Base-by-base conservation (phyloP, 2,113 vertebrate genomes). In the Cyanocitta stelleri region DNA sequence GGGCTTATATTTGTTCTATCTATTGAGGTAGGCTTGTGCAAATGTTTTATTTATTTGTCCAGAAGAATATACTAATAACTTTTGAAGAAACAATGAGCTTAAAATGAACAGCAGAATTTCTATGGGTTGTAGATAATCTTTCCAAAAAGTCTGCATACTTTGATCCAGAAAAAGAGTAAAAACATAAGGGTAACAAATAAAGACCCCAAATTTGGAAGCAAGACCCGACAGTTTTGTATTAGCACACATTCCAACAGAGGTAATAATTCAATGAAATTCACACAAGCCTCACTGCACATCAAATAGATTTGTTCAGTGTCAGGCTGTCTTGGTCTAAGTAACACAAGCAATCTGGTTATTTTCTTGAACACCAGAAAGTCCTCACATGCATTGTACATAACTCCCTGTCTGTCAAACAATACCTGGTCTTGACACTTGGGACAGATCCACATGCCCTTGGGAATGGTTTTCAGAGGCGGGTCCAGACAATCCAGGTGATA, bases 391-490 rank as follows among this genome's bases (percentile, higher is more conserved):
- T 11, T 49, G 20, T 43, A 39, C 33, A 3, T n/a, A 78, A 71
- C n/a, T 85, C n/a, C 63, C 51, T 4, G 3, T 56, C 54, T 89
- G 58, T 39, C 48, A 87, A 94, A 92, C 69, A 66, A 59, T 99
- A 99, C 99, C 99, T 99, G 99, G 98, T 99, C 99, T 98, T 99
- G 99, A 98, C 99, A 99, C 98, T 99, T 99, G 97, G 99, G 99
- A 98, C 99, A 99, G 98, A 99, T 99, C 99, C 99, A 99, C 99
- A 99, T 99, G 99, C 99, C 99, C 99, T 99, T 99, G 97, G 99
- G 99, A 98, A 99, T 99, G 95, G 98, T 98, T 99, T 99, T 99
- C 98, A 99, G 98, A 97, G 99, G 99, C 1, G 99, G 99, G 95
- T 99, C 99, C 98, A 99, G 98, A 98, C 99, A 99, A 98, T 99